These are phyloP conservation scores for Limenitis camilla DNA, from an alignment of 2,888 invertebrate genomes.

Conservation along the genomic window DNA sequence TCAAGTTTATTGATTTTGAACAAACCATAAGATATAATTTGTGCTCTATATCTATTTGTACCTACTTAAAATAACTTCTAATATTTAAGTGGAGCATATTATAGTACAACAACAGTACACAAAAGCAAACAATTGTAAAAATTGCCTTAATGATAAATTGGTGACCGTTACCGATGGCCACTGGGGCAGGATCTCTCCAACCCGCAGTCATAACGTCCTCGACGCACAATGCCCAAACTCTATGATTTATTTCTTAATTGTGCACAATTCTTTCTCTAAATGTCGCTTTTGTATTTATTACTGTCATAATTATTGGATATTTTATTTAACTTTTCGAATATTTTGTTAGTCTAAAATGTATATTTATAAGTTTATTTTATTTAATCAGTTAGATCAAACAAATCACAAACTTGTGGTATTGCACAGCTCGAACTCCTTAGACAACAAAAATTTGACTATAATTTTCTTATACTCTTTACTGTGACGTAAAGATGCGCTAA, in stretches of 20 bases:
- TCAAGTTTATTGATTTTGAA: no score
- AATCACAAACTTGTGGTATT: no score
- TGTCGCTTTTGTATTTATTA: slow-evolving; percentile 47
- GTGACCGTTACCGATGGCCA: slow-evolving; percentile 68
- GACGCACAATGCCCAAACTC: slow-evolving; percentile 56
- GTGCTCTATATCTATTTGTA: no score
- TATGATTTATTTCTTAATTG: slow-evolving; percentile 73
- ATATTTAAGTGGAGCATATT: no score
- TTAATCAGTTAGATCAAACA: no score
- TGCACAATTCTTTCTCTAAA: slow-evolving; percentile 49
- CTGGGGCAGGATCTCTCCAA: slow-evolving; percentile 57
- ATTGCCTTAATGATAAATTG: slow-evolving; percentile 75
- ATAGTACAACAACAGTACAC: slow-evolving; percentile 26
- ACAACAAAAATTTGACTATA: no score
- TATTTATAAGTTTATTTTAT: not conserved
- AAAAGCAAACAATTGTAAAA: slow-evolving; percentile 71
- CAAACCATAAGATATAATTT: no score
- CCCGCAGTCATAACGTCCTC: slow-evolving; percentile 69
- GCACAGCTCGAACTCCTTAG: no score
- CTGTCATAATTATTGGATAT: slow-evolving; percentile 52
- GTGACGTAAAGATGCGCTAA: no score
- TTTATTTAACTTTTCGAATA: slow-evolving; percentile 14
- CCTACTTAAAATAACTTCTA: no score
- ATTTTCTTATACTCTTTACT: no score
- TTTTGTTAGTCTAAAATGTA: not conserved